Evolutionary conservation across 2,113 vertebrate genomes (phyloP).

Genomic region (Crocuta crocuta): DNA sequence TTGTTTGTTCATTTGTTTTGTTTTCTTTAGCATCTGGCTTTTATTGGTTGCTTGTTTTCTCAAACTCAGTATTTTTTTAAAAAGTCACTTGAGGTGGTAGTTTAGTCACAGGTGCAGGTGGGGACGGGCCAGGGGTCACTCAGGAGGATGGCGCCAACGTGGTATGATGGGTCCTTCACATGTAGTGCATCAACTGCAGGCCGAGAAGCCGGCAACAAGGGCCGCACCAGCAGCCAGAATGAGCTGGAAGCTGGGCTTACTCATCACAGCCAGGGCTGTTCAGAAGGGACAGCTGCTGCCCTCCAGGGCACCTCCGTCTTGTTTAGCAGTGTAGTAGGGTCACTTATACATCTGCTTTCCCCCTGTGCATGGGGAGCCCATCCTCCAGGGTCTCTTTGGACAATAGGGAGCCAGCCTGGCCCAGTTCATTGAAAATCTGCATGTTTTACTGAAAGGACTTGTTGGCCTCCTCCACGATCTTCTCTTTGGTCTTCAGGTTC

Average conservation of each 20-base stretch:
- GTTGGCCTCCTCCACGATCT: constrained; percentile 94
- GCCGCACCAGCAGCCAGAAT: constrained; percentile 91
- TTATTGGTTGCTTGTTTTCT: constrained; percentile 78
- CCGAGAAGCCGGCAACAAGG: constrained; percentile 88
- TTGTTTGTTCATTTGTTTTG: too few species aligned
- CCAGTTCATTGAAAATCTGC: constrained; percentile 97
- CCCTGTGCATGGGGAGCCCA: constrained; percentile 88
- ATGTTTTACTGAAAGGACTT: constrained; percentile 95
- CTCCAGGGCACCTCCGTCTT: constrained; percentile 88
- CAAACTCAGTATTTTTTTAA: constrained; percentile 61
- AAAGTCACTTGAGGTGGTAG: constrained; percentile 77
- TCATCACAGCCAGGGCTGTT: constrained; percentile 84
- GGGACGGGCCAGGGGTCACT: background rate
- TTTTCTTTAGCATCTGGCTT: constrained; percentile 47
- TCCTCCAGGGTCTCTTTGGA: constrained; percentile 88
- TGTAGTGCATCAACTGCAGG: constrained; percentile 90
- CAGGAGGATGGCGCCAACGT: background rate
- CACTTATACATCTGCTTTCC: constrained; percentile 94
- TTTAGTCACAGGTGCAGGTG: constrained; percentile 27
- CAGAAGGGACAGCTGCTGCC: constrained; percentile 87
- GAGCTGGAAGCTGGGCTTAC: constrained; percentile 91
- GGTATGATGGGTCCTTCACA: constrained; percentile 86
- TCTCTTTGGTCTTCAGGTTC: constrained; percentile 89
- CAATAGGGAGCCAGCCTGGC: constrained; percentile 89
- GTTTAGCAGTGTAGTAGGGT: constrained; percentile 92